Conservation (phyloP, 2,113 vertebrate species). For the Rousettus leschenaultii region DNA sequence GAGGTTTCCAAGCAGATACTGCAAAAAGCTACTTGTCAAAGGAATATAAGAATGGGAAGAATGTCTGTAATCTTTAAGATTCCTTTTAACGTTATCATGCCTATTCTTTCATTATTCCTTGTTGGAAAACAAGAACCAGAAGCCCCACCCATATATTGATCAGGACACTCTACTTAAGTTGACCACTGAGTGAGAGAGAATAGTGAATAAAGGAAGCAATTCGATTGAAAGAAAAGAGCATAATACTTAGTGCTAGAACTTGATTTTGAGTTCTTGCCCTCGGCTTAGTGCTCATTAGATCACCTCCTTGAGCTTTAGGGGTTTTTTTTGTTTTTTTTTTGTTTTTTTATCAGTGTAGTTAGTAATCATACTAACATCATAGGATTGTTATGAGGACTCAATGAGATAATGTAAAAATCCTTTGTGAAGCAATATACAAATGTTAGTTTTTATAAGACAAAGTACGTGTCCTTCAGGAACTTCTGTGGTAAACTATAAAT, state of each 20-base stretch:
- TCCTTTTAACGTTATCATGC: neutral
- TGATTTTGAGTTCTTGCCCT: neutral
- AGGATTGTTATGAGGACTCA: neutral
- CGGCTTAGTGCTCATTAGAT: neutral
- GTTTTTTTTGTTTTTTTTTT: too few relatives aligned
- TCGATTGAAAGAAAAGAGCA: neutral
- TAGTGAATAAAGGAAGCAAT: neutral
- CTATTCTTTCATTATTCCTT: constrained; percentile 3
- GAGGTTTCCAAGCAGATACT: neutral
- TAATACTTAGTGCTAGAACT: neutral
- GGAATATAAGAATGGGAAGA: neutral
- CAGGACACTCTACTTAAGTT: neutral
- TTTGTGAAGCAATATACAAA: neutral
- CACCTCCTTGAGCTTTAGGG: neutral
- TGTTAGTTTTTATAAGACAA: neutral
- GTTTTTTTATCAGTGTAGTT: neutral
- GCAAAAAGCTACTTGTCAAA: neutral
- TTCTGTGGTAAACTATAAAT: neutral
- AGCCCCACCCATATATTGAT: neutral
- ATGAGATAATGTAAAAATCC: neutral
- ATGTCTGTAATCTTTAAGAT: neutral
- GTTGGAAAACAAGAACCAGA: constrained; percentile 1
- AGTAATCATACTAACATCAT: neutral
- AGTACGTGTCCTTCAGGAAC: neutral
- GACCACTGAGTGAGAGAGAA: neutral